Conservation (phyloP, 2,888 invertebrate genomes). For the Acrobasis repandana region DNA sequence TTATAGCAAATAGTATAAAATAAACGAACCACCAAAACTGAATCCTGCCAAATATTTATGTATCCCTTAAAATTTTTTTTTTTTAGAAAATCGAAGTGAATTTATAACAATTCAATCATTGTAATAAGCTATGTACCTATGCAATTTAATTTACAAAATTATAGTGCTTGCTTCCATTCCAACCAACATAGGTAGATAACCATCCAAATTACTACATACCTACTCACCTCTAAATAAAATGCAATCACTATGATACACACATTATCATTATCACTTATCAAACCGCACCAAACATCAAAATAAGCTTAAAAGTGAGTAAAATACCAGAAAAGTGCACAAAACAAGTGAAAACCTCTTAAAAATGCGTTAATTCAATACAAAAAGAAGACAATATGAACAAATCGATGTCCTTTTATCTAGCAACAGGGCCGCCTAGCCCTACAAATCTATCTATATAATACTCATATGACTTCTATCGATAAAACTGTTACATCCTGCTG, state of each 20-base stretch:
- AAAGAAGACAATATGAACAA: slow-evolving; percentile 45
- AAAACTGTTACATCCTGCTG: slow-evolving; percentile 43
- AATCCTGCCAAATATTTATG: too few species aligned
- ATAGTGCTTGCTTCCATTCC: not conserved
- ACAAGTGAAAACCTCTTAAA: slow-evolving; percentile 26
- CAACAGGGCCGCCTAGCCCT: slow-evolving; percentile 70
- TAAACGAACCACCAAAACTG: too few species aligned
- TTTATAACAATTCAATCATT: too few species aligned
- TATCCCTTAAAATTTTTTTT: too few species aligned
- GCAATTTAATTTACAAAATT: too few species aligned
- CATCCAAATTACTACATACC: not conserved
- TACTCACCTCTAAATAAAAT: not conserved
- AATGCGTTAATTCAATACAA: slow-evolving; percentile 34
- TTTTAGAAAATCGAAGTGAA: too few species aligned
- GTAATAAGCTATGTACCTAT: too few species aligned
- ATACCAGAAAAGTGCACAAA: not conserved
- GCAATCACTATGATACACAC: not conserved
- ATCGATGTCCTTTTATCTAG: slow-evolving; percentile 68
- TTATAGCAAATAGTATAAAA: too few species aligned
- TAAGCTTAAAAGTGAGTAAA: not conserved
- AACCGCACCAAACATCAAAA: not conserved
- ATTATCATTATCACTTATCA: not conserved
- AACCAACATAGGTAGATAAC: not conserved
- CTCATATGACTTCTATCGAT: slow-evolving; percentile 40
- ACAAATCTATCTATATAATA: slow-evolving; percentile 44